A percentile compares a stretch with the other conserved stretches of the same genome.
Evolutionary conservation across 1,140 invertebrate species (phyloP).

Genomic region (Schmidtea mediterranea): DNA sequence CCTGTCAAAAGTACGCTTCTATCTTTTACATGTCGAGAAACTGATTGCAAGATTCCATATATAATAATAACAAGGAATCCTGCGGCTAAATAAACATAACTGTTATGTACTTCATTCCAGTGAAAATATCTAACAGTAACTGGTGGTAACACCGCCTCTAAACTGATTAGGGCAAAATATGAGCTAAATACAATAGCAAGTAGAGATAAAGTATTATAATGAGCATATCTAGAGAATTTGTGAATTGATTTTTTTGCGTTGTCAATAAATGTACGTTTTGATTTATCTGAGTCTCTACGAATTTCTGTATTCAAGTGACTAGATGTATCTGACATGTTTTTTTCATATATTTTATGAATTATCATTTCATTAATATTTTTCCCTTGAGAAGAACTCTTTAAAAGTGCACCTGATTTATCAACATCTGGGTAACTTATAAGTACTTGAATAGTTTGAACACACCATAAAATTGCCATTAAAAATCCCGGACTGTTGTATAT

Average conservation of each 20-base stretch:
- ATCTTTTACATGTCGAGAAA: background rate
- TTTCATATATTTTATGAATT: background rate
- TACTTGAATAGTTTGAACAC: background rate
- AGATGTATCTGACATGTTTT: background rate
- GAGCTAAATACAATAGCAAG: too few relatives aligned
- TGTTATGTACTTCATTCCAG: slow-evolving; percentile 2
- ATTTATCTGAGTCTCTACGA: background rate
- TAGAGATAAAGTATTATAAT: too few relatives aligned
- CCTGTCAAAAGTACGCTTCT: background rate
- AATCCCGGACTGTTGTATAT: background rate
- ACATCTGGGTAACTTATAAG: slow-evolving; percentile 1
- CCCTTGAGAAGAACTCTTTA: background rate
- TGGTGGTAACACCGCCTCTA: background rate
- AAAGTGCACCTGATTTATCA: background rate
- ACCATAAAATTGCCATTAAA: slow-evolving; percentile 3
- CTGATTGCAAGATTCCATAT: background rate
- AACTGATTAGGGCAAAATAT: background rate
- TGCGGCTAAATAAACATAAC: background rate
- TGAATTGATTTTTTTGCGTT: background rate
- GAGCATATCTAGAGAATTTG: background rate
- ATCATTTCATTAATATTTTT: background rate
- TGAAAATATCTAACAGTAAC: background rate
- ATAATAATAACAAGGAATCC: background rate
- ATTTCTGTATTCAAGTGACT: background rate
- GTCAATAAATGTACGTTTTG: background rate